These are phyloP conservation scores for Heteropelma amictum DNA, from an alignment of 2,888 invertebrate genomes.

Conservation along the genomic window DNA sequence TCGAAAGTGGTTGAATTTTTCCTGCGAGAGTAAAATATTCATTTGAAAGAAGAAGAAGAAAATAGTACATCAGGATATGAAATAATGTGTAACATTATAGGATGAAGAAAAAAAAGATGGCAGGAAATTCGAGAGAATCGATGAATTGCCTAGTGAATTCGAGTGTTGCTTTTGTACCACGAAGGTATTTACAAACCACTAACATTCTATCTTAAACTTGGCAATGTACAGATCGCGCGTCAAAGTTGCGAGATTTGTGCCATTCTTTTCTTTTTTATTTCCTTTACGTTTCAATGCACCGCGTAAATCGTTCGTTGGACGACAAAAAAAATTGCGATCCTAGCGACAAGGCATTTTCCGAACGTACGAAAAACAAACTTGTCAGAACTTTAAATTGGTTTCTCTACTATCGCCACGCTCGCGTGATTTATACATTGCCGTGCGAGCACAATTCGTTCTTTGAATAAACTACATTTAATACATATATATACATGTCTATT, in stretches of 20 bases:
- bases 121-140: slow-evolving; percentile 85
- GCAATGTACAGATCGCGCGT: slow-evolving; percentile 47
- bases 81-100: slow-evolving; percentile 74
- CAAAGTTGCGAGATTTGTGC: not conserved
- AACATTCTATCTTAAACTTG: slow-evolving; percentile 59
- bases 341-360: slow-evolving; percentile 40
- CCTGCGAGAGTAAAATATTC: slow-evolving; percentile 22
- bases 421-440: slow-evolving; percentile 48
- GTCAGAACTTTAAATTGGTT: slow-evolving; percentile 42
- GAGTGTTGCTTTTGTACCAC: slow-evolving; percentile 98
- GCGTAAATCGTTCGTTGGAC: not conserved
- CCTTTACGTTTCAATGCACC: slow-evolving; percentile 1
- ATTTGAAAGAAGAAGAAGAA: slow-evolving; percentile 23
- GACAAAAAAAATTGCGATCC: slow-evolving; percentile 21
- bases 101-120: slow-evolving; percentile 83
- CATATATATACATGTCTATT: slow-evolving; percentile 11
- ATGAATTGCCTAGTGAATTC: slow-evolving; percentile 96
- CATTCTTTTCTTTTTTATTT: not conserved
- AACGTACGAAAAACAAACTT: slow-evolving; percentile 11
- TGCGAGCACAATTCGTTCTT: slow-evolving; percentile 41
- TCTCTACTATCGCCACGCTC: slow-evolving; percentile 1
- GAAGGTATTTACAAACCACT: slow-evolving; percentile 85
- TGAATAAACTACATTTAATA: slow-evolving; percentile 20
- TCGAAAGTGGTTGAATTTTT: slow-evolving; percentile 44
- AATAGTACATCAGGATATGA: slow-evolving; percentile 58